Base-by-base conservation (phyloP, 30 jellyfish, hydroid and myxozoan species). In the Hydra vulgaris region DNA sequence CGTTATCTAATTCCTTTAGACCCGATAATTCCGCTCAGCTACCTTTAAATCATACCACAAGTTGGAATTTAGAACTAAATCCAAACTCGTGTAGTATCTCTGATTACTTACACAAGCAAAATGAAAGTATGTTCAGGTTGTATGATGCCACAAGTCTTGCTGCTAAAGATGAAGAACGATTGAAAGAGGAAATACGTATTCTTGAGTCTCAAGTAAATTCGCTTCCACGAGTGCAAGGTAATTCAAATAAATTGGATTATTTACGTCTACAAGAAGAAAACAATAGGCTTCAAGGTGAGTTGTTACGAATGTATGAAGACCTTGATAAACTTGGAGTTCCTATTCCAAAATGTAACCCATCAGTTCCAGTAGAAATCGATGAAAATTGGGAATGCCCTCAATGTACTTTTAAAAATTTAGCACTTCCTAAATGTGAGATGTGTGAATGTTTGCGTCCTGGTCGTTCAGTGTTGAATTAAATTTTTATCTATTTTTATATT, bases 331-430 rank as follows among this genome's bases (percentile, higher is more conserved):
- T 68, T 67, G 72, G 72, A 67, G 70, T 66, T 70, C 26, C 78
- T 21, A 0, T 68, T 15, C 75, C 75, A 3, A 1, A 7, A 1
- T 68, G 4, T 23, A 68, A 68, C 8, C 87, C 87, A 5, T 73
- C 8, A 1, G 67, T 23, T 1, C 81, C 81, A 1, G 26, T 20
- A 8, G 24, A 15, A 21, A 15, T 8, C 17, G 84, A 54, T 23
- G 87, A 80, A 18, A 27, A 80, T 7, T 80, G 87, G 87, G 0
- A 0, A 21, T 80, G 87, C 83, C 87, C 87, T 5, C 68, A 67
- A 66, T 80, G 87, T 70, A 80, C 87, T 23, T 80, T 80, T 80
- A 27, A 66, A 23, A 80, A 80, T 70, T 25, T 66, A 24, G 53
- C 70, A 21, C 54, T 80, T 24, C 69, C 17, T 23, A 74, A 80